These are phyloP conservation scores for Balanococcus diminutus DNA, from an alignment of 2,888 invertebrate species.

Conservation along the genomic window DNA sequence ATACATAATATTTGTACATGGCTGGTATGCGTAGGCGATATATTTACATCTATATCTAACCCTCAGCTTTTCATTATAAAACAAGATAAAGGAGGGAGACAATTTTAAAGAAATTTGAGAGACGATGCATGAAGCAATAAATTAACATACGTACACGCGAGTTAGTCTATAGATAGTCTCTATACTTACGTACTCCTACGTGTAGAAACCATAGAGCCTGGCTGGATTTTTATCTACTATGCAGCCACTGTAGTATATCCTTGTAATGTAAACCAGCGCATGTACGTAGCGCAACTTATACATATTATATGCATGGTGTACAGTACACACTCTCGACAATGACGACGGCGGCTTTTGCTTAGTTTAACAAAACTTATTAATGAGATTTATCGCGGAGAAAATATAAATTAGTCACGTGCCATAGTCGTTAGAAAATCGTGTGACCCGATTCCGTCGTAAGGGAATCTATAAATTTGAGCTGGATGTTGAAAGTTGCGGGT, in stretches of 20 bases:
- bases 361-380: conserved; percentile 28
- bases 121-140: conserved; percentile 34
- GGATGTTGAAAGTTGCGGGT: background rate
- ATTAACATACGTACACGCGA: conserved; percentile 4
- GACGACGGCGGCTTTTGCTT: background rate
- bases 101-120: conserved; percentile 35
- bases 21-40: background rate
- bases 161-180: background rate
- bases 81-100: background rate
- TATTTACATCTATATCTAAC: background rate
- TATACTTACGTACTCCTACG: background rate
- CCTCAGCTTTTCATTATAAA: background rate
- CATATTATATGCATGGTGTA: too few species aligned
- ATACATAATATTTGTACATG: background rate
- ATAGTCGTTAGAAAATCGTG: background rate
- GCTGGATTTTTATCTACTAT: background rate
- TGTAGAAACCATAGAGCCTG: background rate
- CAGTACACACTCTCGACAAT: background rate
- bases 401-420: conserved; percentile 22
- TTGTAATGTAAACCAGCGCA: background rate
- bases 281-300: background rate
- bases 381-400: conserved; percentile 28
- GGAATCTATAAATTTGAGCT: background rate
- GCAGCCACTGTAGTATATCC: background rate
- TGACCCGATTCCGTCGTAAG: background rate